Evolutionary conservation across 2,888 invertebrate genomes (phyloP).

Genomic region (Tipula confusa): DNA sequence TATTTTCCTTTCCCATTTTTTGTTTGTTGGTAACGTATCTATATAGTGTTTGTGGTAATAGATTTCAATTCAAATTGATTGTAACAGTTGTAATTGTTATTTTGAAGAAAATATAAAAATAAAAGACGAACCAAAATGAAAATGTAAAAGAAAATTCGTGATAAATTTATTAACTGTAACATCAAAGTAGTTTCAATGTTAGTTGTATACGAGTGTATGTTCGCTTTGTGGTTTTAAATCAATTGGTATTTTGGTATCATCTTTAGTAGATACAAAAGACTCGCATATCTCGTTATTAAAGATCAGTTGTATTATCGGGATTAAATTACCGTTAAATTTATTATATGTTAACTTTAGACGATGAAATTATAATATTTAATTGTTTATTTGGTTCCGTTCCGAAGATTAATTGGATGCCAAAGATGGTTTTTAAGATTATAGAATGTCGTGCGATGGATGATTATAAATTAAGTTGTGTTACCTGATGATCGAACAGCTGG

Average conservation of each 20-base stretch:
- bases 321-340: conserved; percentile 20
- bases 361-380: not conserved
- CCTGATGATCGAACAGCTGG: not conserved
- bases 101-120: not conserved
- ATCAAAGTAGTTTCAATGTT: not conserved
- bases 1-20: not conserved
- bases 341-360: not conserved
- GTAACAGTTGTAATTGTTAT: conserved; percentile 25
- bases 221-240: not conserved
- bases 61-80: conserved; percentile 12
- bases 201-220: no score
- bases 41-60: not conserved
- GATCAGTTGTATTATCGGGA: not conserved
- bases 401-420: not conserved
- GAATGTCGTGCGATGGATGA: not conserved
- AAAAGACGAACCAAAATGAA: not conserved
- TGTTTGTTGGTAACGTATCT: not conserved
- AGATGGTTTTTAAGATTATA: not conserved
- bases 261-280: not conserved
- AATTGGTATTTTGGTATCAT: not conserved
- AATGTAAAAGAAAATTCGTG: not conserved
- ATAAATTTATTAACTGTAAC: conserved; percentile 6
- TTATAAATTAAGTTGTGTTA: not conserved
- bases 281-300: not conserved
- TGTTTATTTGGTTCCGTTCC: not conserved